Evolutionary conservation across 2,797 vertebrate species (phyloP), one percentile per base, ranked within the genome.

Genomic region (Neosilurus hyrtlii): DNA sequence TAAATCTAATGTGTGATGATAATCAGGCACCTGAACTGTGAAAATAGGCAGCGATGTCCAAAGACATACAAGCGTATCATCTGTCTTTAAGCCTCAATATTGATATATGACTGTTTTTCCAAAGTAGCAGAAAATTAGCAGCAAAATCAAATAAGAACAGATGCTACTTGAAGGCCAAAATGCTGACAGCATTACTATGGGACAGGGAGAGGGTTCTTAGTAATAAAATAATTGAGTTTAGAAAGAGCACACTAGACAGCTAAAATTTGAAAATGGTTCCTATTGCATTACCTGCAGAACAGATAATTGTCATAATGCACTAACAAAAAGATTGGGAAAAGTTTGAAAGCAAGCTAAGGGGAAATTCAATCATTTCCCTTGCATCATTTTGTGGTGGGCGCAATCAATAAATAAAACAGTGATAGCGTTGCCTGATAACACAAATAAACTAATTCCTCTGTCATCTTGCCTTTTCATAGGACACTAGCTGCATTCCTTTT

Each of bases 221-320:
- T 92, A 92, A 93, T 93, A 92, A 94, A 92, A 93, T 94, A 92
- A 93, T 89, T 91, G 91, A 92, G 89, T 92, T 85, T 86, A 91
- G 89, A 80, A 89, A 72, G 61, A 43, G 56, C 54, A 66, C 54
- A 61, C 20, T 76, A 61, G 56, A 61, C 26, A 37, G 68, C 65
- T 56, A 59, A 37, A 84, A 77, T 79, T 73, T 84, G 24, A 52
- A 78, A 81, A 66, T 67, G 22, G 72, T 30, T 26, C 65, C 74
- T 84, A 75, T 67, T 77, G 66, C 56, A 24, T 82, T 78, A 68
- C 65, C 20, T 51, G 11, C 37, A 54, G 51, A 82, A 63, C 63
- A n/a, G 26, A 4, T 61, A 65, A 76, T 61, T 15, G 76, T 65
- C 30, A 59, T 78, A 81, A 83, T 83, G 15, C 49, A 77, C 76